Percentiles rank a stretch among this genome's conserved stretches.
phyloP scores from a whole-genome alignment of 2,113 vertebrate species.

The Hydrochoerus hydrochaeris region DNA sequence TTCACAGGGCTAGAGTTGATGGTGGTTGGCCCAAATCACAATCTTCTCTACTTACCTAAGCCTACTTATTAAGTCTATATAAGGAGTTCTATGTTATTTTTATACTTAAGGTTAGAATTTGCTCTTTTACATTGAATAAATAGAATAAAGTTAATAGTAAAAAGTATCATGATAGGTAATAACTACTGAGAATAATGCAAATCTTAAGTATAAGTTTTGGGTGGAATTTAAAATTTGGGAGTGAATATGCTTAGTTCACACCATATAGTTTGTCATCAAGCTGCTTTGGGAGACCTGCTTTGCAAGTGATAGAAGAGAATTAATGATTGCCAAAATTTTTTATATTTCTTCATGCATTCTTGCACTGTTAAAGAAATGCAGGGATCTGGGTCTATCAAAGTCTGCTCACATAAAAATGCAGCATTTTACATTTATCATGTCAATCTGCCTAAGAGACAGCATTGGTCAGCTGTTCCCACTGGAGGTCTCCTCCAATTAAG shows the following conservation, averaged over 20 bases:
- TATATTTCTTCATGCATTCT: neutral
- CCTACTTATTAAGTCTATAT: slow-evolving; percentile 65
- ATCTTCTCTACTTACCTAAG: slow-evolving; percentile 72
- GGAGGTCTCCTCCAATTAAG: neutral
- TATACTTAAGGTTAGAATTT: neutral
- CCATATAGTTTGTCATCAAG: neutral
- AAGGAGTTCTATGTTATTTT: slow-evolving; percentile 40
- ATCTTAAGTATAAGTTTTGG: slow-evolving; percentile 11
- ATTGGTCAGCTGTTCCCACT: neutral
- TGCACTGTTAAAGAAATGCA: neutral
- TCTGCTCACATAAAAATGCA: neutral
- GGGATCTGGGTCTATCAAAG: neutral
- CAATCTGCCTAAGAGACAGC: neutral
- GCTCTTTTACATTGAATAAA: slow-evolving; percentile 26
- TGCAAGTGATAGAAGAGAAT: neutral
- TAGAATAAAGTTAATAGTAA: neutral
- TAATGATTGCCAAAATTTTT: neutral
- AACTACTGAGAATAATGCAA: neutral
- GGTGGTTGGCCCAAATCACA: slow-evolving; percentile 68
- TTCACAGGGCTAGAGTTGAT: slow-evolving; percentile 64
- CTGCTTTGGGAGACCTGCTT: neutral
- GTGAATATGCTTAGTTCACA: neutral
- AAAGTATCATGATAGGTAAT: neutral
- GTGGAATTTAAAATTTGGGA: slow-evolving; percentile 1
- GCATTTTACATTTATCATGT: neutral